Evolutionary conservation across 2,797 vertebrate genomes (phyloP), one percentile per base, ranked within the genome.

Genomic region (Microtus agrestis): DNA sequence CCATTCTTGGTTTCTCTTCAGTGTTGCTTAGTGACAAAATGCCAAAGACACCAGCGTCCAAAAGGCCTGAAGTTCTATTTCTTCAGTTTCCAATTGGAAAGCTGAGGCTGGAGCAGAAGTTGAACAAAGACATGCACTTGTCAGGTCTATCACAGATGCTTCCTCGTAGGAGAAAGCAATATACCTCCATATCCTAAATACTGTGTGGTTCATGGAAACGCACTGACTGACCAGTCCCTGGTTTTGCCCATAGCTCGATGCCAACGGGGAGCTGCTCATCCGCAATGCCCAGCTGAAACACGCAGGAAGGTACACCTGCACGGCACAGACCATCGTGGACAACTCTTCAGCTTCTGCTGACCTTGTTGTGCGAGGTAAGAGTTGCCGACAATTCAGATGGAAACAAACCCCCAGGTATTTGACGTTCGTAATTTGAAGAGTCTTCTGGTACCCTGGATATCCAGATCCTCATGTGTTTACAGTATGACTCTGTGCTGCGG

Each of bases 281-380:
- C 99, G 99, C 94, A 99, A 99, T 0, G 98, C 99, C 10, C 99
- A 99, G 98, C 98, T 99, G 97, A 99, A 98, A 84, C 99, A 99
- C 0, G 99, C 99, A 0, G 99, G 99, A 77, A 98, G 98, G 85
- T 99, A 99, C 98, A 99, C 98, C 2, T 99, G 99, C 98, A 99
- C 99, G 0, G 99, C 99, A 6, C 99, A 99, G 98, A 99, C 99
- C 0, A 99, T 99, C 48, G 99, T 99, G 95, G 99, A 99, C 98
- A 99, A 99, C 77, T 98, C 99, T 12, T 99, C 99, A 0, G 99
- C 99, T 77, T 99, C 99, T 0, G 99, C 99, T 63, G 98, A 99
- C 96, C 99, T 99, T 90, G 99, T 99, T 40, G 99, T 99, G 85
- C 98, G 99, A 99, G 99, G 99, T 99, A 98, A 99, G 99, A 46